Conservation (phyloP, 2,797 vertebrate species). For the Pangasius krempfi region DNA sequence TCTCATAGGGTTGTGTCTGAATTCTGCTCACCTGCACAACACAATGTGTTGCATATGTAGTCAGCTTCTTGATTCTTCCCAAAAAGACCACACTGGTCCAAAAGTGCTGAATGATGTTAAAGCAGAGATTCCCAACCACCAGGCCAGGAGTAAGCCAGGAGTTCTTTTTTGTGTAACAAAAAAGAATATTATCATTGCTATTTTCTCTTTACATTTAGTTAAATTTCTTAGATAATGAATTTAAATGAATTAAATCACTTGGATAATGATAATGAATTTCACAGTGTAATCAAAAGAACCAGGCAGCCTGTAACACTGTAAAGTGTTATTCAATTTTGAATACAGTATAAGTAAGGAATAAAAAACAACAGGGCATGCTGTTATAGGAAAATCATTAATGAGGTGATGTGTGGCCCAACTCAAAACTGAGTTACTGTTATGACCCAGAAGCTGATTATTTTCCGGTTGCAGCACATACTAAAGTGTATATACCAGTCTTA, state of each 20-base stretch:
- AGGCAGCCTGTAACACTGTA: background rate
- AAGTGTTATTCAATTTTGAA: background rate
- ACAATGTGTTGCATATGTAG: constrained; percentile 1
- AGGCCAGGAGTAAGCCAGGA: background rate
- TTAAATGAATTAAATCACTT: background rate
- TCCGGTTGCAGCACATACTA: background rate
- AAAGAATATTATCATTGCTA: background rate
- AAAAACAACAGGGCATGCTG: background rate
- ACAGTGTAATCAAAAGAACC: background rate
- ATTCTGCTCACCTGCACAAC: constrained; percentile 3
- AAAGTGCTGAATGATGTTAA: background rate
- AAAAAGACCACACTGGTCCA: background rate
- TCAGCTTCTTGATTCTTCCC: background rate
- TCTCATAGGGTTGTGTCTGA: constrained; percentile 17
- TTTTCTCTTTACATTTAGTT: background rate
- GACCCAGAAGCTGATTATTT: background rate
- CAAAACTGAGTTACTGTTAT: background rate
- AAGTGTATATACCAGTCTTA: background rate
- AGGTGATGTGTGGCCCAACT: background rate
- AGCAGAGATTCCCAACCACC: constrained; percentile 1
- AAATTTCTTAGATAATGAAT: background rate
- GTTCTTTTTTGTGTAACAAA: background rate
- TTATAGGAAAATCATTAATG: background rate
- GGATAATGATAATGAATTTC: background rate
- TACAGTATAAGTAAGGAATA: background rate